These are phyloP conservation scores for Cataglyphis altisquamis DNA, from an alignment of 2,888 invertebrate genomes.

Conservation along the genomic window DNA sequence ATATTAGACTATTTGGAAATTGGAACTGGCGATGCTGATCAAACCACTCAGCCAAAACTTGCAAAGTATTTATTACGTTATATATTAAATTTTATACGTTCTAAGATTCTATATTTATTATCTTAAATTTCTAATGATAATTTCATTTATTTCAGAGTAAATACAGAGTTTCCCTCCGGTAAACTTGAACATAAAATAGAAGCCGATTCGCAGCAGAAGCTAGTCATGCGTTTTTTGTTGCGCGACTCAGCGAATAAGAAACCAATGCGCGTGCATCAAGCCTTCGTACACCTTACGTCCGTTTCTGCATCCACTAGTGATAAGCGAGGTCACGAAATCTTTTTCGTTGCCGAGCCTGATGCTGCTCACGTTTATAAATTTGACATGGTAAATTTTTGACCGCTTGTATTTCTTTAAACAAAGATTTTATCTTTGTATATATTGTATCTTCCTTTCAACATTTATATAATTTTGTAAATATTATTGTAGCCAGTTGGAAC, in stretches of 20 bases:
- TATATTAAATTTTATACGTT: constrained; percentile 23
- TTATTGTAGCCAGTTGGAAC: constrained; percentile 91
- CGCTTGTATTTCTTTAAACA: not conserved
- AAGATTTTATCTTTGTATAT: not conserved
- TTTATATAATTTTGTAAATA: constrained; percentile 23
- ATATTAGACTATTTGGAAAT: constrained; percentile 93
- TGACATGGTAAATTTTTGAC: constrained; percentile 91
- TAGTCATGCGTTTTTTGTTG: constrained; percentile 93
- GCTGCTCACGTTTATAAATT: constrained; percentile 93
- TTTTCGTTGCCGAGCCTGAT: constrained; percentile 97
- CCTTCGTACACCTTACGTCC: constrained; percentile 93
- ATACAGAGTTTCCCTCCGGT: constrained; percentile 88
- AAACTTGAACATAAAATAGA: constrained; percentile 91
- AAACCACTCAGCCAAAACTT: constrained; percentile 93
- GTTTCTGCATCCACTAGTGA: constrained; percentile 55
- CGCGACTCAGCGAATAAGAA: constrained; percentile 90
- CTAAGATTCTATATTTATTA: constrained; percentile 14
- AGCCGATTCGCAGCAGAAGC: constrained; percentile 96
- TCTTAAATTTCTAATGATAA: constrained; percentile 45
- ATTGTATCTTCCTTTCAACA: not conserved
- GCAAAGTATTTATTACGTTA: constrained; percentile 86
- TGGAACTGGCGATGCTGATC: constrained; percentile 96
- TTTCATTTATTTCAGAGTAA: constrained; percentile 87
- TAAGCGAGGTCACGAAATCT: constrained; percentile 92
- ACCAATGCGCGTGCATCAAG: constrained; percentile 93